A percentile compares a stretch with the other conserved stretches of the same genome.
These are phyloP conservation scores for Eulemur rufifrons DNA, from an alignment of 2,113 vertebrate genomes.

Conservation along the genomic window DNA sequence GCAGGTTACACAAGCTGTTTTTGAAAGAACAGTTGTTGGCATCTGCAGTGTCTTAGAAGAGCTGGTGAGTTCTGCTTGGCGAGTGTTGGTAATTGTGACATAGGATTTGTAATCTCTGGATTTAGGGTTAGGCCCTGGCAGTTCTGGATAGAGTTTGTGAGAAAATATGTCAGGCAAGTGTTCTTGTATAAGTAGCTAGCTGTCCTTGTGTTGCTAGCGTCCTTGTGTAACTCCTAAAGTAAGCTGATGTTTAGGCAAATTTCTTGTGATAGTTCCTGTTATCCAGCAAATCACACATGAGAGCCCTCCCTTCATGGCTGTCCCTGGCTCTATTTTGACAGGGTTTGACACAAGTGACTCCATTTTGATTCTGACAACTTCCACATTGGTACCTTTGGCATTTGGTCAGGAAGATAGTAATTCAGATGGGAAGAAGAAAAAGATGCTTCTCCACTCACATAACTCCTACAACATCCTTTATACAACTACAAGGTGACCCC, in stretches of 20 bases:
- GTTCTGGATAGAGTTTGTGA: background rate
- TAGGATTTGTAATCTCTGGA: background rate
- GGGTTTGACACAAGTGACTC: background rate
- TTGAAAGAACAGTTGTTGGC: background rate
- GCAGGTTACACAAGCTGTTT: background rate
- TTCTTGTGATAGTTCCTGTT: background rate
- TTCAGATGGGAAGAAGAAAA: background rate
- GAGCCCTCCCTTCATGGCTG: background rate
- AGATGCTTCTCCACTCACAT: background rate
- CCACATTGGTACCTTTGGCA: background rate
- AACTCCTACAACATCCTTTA: background rate
- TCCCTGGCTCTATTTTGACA: background rate
- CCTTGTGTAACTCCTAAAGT: background rate
- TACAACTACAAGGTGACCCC: background rate
- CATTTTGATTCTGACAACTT: background rate
- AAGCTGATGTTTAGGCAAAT: background rate
- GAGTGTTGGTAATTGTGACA: background rate
- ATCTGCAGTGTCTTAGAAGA: background rate
- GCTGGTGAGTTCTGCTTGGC: background rate
- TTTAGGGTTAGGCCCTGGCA: background rate
- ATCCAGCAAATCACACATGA: background rate
- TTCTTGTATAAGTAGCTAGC: background rate
- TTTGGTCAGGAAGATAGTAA: background rate
- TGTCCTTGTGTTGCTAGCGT: background rate
- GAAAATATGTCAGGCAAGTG: background rate